These are phyloP conservation scores for Apodemus speciosus DNA, from an alignment of 2,113 vertebrate genomes.

Conservation along the genomic window DNA sequence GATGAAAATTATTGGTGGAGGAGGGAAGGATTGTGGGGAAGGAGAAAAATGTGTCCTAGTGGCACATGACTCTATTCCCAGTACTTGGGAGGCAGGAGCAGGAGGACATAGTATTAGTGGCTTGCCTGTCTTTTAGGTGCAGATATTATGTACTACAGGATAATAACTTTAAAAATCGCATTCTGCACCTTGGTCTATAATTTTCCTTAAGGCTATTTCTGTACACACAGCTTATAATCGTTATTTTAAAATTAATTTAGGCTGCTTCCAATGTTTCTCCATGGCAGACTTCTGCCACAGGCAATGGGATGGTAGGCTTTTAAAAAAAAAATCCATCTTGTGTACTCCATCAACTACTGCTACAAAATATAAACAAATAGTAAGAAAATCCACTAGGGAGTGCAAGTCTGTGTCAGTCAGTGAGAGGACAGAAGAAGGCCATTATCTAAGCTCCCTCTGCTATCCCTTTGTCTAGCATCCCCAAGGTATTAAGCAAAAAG, in stretches of 20 bases:
- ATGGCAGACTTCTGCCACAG: background rate
- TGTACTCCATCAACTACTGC: conserved; percentile 37
- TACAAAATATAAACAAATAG: conserved; percentile 32
- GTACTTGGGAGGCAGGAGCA: background rate
- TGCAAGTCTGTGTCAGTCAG: fast-evolving
- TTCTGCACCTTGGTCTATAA: conserved; percentile 39
- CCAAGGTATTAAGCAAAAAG: background rate
- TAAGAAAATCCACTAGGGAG: background rate
- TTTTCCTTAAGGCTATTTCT: background rate
- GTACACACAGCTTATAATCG: background rate
- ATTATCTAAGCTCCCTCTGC: background rate
- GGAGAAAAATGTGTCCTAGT: background rate
- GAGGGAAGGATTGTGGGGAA: background rate
- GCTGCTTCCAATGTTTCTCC: conserved; percentile 19
- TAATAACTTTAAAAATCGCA: background rate
- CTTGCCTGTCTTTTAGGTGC: background rate
- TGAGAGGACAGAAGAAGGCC: fast-evolving
- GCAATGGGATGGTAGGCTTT: background rate
- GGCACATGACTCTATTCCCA: background rate
- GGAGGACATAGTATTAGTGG: background rate
- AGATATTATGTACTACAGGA: background rate
- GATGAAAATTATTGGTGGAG: background rate
- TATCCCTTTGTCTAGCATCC: conserved; percentile 44
- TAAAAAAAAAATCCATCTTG: background rate
- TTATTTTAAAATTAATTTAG: conserved; percentile 51